Conservation (phyloP, 2,888 invertebrate genomes). For the Apomyelois bistriatella region DNA sequence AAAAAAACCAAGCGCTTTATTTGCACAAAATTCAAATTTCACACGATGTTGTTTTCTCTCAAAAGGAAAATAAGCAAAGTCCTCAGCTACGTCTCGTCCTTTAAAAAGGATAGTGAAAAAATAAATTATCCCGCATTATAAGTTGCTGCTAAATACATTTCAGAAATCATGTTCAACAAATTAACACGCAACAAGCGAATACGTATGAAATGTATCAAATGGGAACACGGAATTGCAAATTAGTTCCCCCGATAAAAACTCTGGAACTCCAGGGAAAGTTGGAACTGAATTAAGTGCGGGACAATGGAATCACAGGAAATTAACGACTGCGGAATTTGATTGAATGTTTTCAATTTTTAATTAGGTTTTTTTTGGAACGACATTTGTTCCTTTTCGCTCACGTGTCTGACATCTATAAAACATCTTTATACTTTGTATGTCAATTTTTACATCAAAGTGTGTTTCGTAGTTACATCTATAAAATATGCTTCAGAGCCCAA, state of each 20-base stretch:
- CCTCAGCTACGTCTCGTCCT: no score
- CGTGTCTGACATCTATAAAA: no score
- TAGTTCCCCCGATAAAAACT: slow-evolving; percentile 19
- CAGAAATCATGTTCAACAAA: background rate
- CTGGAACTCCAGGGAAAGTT: slow-evolving; percentile 23
- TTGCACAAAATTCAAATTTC: no score
- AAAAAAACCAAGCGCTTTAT: no score
- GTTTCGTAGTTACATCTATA: no score
- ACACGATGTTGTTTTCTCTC: no score
- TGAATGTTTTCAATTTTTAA: slow-evolving; percentile 16
- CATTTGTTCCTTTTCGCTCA: no score
- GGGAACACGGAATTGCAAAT: slow-evolving; percentile 23
- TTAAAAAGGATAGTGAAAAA: background rate
- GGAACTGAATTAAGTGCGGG: slow-evolving; percentile 37
- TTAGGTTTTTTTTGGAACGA: slow-evolving; percentile 16
- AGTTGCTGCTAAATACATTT: background rate
- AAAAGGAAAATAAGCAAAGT: no score
- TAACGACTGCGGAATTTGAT: slow-evolving; percentile 24
- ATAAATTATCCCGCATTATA: background rate
- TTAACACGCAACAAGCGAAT: background rate
- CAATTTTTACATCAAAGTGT: no score
- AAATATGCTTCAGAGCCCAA: no score
- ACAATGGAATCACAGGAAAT: slow-evolving; percentile 33
- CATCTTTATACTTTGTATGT: no score
- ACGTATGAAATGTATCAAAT: slow-evolving; percentile 1